These are phyloP conservation scores for Florisuga fusca DNA, from an alignment of 2,797 vertebrate species.

Conservation along the genomic window DNA sequence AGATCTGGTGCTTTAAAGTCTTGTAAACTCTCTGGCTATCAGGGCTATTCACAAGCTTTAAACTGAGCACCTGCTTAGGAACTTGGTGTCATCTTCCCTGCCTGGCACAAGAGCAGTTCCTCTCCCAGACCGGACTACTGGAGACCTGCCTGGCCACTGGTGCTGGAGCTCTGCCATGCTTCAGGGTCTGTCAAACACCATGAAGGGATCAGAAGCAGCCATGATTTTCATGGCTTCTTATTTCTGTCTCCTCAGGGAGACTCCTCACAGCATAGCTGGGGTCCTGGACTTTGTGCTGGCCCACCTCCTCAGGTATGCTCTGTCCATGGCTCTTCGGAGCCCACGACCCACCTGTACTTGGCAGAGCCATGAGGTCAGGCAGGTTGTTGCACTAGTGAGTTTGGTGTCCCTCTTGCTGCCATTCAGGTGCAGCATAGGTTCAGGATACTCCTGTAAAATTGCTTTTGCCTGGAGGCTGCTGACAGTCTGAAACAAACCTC, in stretches of 20 bases:
- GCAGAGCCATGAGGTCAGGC: neutral
- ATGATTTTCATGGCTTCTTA: neutral
- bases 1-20: neutral
- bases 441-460: neutral
- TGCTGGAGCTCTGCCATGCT: neutral
- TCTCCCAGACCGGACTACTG: neutral
- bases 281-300: neutral
- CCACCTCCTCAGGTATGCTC: neutral
- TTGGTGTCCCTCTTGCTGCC: neutral
- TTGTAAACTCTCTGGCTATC: neutral
- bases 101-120: neutral
- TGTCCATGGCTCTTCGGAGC: neutral
- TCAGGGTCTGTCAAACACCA: neutral
- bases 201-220: neutral
- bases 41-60: neutral
- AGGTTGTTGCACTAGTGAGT: fast-evolving
- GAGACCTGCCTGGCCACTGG: neutral
- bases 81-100: neutral
- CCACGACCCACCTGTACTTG: neutral
- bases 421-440: fast-evolving
- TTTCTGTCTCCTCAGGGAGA: neutral
- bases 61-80: neutral
- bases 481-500: neutral
- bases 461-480: neutral
- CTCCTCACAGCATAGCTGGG: neutral